A percentile compares a stretch with the other conserved stretches of the same genome.
Evolutionary conservation across 2,888 invertebrate genomes (phyloP).

Genomic region (Helobdella robusta): DNA sequence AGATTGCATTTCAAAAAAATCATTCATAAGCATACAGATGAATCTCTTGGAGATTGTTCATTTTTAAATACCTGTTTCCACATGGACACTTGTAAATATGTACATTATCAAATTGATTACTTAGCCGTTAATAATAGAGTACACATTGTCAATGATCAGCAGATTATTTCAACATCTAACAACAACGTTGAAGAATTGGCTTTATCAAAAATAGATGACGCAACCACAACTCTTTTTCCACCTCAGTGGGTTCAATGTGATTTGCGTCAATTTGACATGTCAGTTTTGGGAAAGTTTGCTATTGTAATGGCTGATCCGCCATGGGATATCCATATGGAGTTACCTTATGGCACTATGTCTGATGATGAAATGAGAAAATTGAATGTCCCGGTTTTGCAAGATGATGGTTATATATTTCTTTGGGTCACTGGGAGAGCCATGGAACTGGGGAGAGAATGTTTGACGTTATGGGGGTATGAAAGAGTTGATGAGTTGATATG

Average conservation of each 20-base stretch:
- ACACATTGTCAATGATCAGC: slow-evolving; percentile 25
- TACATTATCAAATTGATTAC: slow-evolving; percentile 87
- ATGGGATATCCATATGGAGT: slow-evolving; percentile 98
- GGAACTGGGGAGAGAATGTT: slow-evolving; percentile 89
- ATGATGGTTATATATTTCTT: slow-evolving; percentile 87
- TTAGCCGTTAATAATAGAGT: slow-evolving; percentile 35
- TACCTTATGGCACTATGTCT: slow-evolving; percentile 95
- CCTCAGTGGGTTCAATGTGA: slow-evolving; percentile 90
- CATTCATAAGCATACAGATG: slow-evolving; percentile 82
- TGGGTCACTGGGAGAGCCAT: slow-evolving; percentile 57
- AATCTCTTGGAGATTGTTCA: slow-evolving; percentile 87
- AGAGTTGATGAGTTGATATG: slow-evolving; percentile 93
- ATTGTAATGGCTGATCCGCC: slow-evolving; percentile 98
- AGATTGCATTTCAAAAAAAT: slow-evolving; percentile 94
- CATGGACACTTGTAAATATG: slow-evolving; percentile 97
- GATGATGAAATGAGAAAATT: slow-evolving; percentile 95
- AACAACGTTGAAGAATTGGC: neutral
- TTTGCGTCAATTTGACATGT: slow-evolving; percentile 79
- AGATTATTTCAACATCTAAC: neutral
- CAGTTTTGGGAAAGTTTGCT: slow-evolving; percentile 84
- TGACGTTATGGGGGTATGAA: slow-evolving; percentile 58
- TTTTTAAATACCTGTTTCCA: slow-evolving; percentile 97
- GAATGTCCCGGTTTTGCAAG: slow-evolving; percentile 84
- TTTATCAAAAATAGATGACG: slow-evolving; percentile 29
- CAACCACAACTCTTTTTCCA: slow-evolving; percentile 43